Evolutionary conservation across 1,140 invertebrate genomes (phyloP), one percentile per base, ranked within the genome.

Genomic region (Cydia amplana): DNA sequence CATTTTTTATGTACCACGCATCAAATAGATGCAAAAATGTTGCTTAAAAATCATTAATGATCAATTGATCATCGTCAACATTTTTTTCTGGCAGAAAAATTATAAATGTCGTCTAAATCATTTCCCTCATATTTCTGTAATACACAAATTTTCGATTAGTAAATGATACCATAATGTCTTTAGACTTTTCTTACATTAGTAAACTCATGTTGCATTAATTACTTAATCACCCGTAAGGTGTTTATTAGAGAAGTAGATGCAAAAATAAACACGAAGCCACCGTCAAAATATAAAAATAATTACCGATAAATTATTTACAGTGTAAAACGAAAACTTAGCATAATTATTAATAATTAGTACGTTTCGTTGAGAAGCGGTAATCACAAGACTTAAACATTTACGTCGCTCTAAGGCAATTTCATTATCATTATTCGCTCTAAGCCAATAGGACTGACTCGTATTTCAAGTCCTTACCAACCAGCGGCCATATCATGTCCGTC

Each of bases 331-430:
- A n/a, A 12, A 1, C 18, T 60, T 60, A 60, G 20, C 3, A 23
- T 23, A 10, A 23, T 10, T 23, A 60, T 10, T 12, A 23, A 60
- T 23, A 12, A 60, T 10, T 60, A 60, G 20, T 20, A 60, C 20
- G 0, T 70, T 43, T 70, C 18, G 65, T 70, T 70, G 65, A 70
- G 16, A 43, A 70, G 65, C 65, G 9, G 6, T 43, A 10, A 70
- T 70, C 32, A 70, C 65, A 40, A 5, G 5, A 70, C 65, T 67
- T 67, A 67, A 67, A 23, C 28, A 64, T 28, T 64, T 23, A 67
- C 4, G 25, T 36, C 28, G 25, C 64, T 67, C 25, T 67, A 67
- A 67, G 25, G 64, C 64, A 28, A 25, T 55, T 55, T 55, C 51
- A 55, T 20, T 1, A 32, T 32, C 32, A 32, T 32, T 5, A 32